Evolutionary conservation across 2,888 invertebrate genomes (phyloP).

Genomic region (Rhingia campestris): DNA sequence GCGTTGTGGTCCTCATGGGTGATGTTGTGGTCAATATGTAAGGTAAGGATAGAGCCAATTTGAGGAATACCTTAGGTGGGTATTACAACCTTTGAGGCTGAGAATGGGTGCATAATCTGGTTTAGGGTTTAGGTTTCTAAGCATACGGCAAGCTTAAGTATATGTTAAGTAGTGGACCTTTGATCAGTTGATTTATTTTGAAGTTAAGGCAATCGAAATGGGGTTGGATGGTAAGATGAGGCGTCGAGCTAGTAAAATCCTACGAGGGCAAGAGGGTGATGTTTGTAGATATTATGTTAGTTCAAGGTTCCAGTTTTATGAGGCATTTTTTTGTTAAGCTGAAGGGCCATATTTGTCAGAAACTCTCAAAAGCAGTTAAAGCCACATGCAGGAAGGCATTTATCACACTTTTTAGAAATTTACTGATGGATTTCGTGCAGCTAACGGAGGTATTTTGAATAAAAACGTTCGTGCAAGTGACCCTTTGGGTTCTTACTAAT

Average conservation of each 20-base stretch:
- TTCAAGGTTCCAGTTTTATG: too few relatives aligned
- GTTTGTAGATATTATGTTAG: background rate
- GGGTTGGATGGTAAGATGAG: background rate
- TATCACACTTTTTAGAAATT: too few relatives aligned
- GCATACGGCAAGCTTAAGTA: background rate
- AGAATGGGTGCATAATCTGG: constrained; percentile 25
- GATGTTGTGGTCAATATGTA: constrained; percentile 30
- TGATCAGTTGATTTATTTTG: background rate
- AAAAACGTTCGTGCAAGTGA: too few relatives aligned
- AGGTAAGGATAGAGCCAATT: constrained; percentile 32
- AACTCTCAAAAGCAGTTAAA: too few relatives aligned
- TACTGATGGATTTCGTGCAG: too few relatives aligned
- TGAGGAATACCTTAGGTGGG: constrained; percentile 38
- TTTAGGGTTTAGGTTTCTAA: constrained; percentile 36
- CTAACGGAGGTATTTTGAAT: too few relatives aligned
- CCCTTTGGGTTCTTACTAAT: too few relatives aligned
- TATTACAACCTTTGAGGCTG: constrained; percentile 6
- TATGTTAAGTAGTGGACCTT: background rate
- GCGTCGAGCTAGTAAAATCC: too few relatives aligned
- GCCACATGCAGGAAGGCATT: too few relatives aligned
- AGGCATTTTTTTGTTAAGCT: too few relatives aligned
- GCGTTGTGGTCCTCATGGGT: constrained; percentile 5
- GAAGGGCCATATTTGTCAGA: too few relatives aligned
- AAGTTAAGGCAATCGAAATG: background rate
- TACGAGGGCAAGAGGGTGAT: background rate